Base-by-base conservation (phyloP, 2,888 invertebrate genomes). In the Graphium colonna region DNA sequence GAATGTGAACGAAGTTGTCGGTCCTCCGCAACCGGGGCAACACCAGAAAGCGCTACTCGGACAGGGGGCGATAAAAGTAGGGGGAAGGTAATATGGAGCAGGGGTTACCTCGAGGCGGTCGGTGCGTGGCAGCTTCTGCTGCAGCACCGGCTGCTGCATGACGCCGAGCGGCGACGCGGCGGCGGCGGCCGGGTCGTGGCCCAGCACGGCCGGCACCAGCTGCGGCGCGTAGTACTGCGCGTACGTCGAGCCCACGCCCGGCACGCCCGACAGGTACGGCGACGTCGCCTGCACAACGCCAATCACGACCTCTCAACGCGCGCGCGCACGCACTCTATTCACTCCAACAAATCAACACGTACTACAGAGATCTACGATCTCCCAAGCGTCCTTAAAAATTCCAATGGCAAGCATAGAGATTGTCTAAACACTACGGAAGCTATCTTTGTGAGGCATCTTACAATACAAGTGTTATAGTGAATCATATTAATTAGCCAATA, bases 121-220 rank as follows among this genome's bases (percentile, higher is more conserved):
- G 82, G 97, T 95, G 90, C 97, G 95, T 73, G 96, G 96, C 93
- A 97, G 93, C 92, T 98, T 97, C 92, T 97, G 97, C 91, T 97
- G 90, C 94, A 95, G 83, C 95, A 96, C 90, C 91, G 95, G 85
- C 93, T 96, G 83, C 94, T 95, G 92, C 96, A 96, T 85, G 93
- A 96, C 85, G 93, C 96, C 95, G 70, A 96, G 91, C 65, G 95
- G 96, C 76, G 95, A 95, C 73, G 94, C 95, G 58, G 79, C 92
- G 80, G 82, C 94, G 90, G 69, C 94, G 73, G 95, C 91, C 61
- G 95, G 96, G 91, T 96, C 96, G 68, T 96, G 96, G 60, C 96
- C 95, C 91, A 97, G 94, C 91, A 97, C 93, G 71, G 96, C 93
- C 73, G 96, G 96, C 94, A 97, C 95, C 90, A 97, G 93, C 80